Base-by-base conservation (phyloP, 2,113 vertebrate species). In the Grus americana region DNA sequence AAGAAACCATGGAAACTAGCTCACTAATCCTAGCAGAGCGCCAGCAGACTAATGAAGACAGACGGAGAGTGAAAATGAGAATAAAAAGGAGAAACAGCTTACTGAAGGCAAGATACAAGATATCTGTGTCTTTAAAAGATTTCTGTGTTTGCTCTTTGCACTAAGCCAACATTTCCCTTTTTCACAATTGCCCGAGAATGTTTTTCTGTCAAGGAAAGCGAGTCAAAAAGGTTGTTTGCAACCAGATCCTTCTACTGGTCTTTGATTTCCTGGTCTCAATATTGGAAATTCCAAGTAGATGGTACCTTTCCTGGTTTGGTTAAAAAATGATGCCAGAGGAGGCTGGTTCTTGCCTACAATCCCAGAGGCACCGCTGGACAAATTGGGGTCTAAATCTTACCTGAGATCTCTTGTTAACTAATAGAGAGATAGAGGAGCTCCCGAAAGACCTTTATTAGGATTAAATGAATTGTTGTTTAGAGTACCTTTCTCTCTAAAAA, bases 1-100 rank as follows among this genome's bases (percentile, higher is more conserved):
- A 97, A 97, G 97, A 98, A 98, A 98, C 97, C 97, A 97, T 98
- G 97, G 97, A 97, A 97, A 98, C 97, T 95, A 97, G 93, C 96
- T 95, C 90, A 95, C 97, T 97, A 97, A 96, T 97, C 92, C 96
- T 95, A 98, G 96, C 93, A 89, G 93, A 97, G 88, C 97, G 97
- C 97, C 97, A 97, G 92, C 86, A 97, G 96, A 90, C 96, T 97
- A 97, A 98, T 97, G 97, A 98, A 98, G 97, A 98, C 91, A 95
- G 97, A 97, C 97, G 15, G 97, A 97, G 95, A 96, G 96, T 95
- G 95, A 97, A 98, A 97, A 96, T 94, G 90, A 94, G 92, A 97
- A 95, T 91, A 95, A 96, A 97, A 94, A 88, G 72, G 89, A 93
- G 86, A 93, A 95, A 91, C 73, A 67, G 75, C 68, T 92, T 68